Evolutionary conservation across 2,797 vertebrate genomes (phyloP).

Genomic region (Okamejei kenojei): DNA sequence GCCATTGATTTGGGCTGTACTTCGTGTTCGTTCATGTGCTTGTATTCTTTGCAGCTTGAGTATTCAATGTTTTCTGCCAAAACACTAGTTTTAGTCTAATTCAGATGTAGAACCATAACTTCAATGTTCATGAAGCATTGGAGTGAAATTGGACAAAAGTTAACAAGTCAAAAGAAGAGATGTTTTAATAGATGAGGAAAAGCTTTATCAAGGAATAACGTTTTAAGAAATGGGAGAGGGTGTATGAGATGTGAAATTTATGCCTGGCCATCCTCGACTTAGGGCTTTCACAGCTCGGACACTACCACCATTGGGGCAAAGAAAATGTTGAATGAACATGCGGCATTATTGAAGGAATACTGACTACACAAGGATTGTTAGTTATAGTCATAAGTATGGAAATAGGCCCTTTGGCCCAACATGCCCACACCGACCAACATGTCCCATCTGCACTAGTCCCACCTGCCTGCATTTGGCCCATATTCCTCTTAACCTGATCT

Average conservation of each 20-base stretch:
- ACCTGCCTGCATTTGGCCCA: too few relatives aligned
- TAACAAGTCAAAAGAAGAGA: neutral
- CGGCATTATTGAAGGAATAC: too few relatives aligned
- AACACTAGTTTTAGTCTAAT: too few relatives aligned
- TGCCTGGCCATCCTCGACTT: neutral
- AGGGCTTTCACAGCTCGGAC: neutral
- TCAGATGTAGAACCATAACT: too few relatives aligned
- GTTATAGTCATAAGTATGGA: too few relatives aligned
- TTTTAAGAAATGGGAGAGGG: neutral
- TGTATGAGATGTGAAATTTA: neutral
- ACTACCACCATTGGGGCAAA: neutral
- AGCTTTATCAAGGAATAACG: neutral
- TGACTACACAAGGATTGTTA: too few relatives aligned
- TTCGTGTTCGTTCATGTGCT: neutral
- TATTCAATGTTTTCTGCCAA: neutral
- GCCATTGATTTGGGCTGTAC: conserved; percentile 40
- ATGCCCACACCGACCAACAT: too few relatives aligned
- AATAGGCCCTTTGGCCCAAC: too few relatives aligned
- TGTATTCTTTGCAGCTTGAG: neutral
- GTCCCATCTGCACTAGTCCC: too few relatives aligned
- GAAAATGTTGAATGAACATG: neutral
- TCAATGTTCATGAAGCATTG: neutral
- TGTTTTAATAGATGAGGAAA: neutral
- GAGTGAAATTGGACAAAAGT: neutral
- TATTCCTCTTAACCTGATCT: too few relatives aligned